Evolutionary conservation across 2,888 invertebrate species (phyloP), one percentile per base, ranked within the genome.

Genomic region (Lissonota sp.): DNA sequence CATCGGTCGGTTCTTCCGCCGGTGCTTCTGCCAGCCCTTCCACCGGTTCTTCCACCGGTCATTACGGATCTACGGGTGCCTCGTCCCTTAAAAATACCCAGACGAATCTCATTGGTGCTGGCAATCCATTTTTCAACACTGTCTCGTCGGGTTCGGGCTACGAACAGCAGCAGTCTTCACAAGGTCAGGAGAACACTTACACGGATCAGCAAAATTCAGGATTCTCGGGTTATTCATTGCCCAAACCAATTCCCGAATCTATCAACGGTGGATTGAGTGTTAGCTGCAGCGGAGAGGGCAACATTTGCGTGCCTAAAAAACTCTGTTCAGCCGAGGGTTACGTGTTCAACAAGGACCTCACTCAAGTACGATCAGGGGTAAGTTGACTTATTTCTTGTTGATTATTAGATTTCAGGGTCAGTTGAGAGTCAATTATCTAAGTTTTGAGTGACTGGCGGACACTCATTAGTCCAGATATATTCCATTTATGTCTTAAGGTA

Each of bases 291-390:
- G 95, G 94, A 0, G 92, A 93, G 66, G 95, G 94, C 6, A 94
- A 94, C 88, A 93, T 94, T 57, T 96, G 96, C 89, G 95, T 95
- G 0, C 92, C 93, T 0, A 95, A 94, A 81, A 91, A 94, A 0
- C 93, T 94, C 84, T 96, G 96, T 88, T 74, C 78, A 8, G 90
- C 93, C 82, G 94, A 95, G 80, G 96, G 96, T 26, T 87, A 85
- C 60, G 93, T 94, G 0, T 94, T 94, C 76, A 93, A 91, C 4
- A 93, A 94, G 77, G 93, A 93, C 55, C 87, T 94, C 0, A 89
- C 93, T 46, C 94, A 94, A 86, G 93, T 93, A 1, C 93, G 93
- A 76, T 93, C 93, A 74, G 89, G 90, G 94, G 95, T 95, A 88
- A 94, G 95, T 93, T 51, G 46, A 67, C 44, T 14, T 42, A 16